Evolutionary conservation across 1,140 invertebrate species (phyloP), one percentile per base, ranked within the genome.

Genomic region (Zaprionus lachaisei): DNA sequence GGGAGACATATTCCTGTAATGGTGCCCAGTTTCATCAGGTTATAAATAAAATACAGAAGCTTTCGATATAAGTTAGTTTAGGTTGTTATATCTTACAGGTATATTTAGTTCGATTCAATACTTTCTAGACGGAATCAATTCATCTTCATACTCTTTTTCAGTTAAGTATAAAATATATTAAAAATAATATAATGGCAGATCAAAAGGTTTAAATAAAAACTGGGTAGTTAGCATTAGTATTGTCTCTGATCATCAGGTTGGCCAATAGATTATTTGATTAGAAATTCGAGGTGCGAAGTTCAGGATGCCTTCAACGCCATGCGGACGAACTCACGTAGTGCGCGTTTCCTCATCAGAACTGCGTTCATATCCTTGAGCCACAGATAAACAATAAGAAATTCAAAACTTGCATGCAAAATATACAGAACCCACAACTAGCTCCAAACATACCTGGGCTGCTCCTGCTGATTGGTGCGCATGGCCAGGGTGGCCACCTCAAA

Each of bases 401-500:
- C 70, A 71, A 71, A 77, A 82, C 67, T 85, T 63, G 75, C 75
- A 90, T 81, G 76, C 84, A 83, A 83, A 86, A 63, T 49, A 68
- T 72, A 70, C 2, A 11, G 20, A 24, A 6, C 11, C 20, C 5
- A 15, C 9, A 51, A 41, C 7, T 56, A 62, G 37, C 7, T 41
- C 17, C 62, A 58, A 65, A 58, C 77, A 80, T 83, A 93, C 92
- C 89, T 92, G 63, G 77, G 71, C 38, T 92, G 71, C 44, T 92
- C 92, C 56, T 89, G 85, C 54, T 89, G 85, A 64, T 82, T 83
- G 22, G 67, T 76, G 34, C 92, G 81, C 89, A 93, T 89, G 5
- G 92, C 86, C 56, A 93, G 56, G 0, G 91, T 84, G 51, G 89
- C 83, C n/a, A 93, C 83, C 61, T 93, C 92, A 61, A 93, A 93